A percentile compares a stretch with the other conserved stretches of the same genome.
These are phyloP conservation scores for Brevipalpus yothersi DNA, from an alignment of 1,140 invertebrate genomes.

Conservation along the genomic window DNA sequence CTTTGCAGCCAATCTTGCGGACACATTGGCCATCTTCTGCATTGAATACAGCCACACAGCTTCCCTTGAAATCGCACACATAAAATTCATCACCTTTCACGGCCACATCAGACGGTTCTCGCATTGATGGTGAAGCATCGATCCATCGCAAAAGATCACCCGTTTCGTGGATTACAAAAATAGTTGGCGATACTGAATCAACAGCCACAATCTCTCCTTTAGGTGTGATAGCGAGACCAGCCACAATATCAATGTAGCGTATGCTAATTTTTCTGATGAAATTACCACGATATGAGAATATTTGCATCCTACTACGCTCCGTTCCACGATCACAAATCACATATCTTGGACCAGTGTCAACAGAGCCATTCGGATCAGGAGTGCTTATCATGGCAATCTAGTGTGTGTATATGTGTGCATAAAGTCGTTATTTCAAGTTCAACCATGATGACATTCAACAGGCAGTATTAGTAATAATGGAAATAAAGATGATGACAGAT, in stretches of 20 bases:
- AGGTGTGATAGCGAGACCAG: conserved; percentile 63
- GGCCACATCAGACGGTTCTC: conserved; percentile 83
- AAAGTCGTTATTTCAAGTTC: no score
- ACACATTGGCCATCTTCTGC: conserved; percentile 58
- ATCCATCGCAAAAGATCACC: conserved; percentile 78
- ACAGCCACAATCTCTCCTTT: conserved; percentile 78
- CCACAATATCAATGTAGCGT: conserved; percentile 77
- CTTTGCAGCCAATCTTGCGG: conserved; percentile 73
- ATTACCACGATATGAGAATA: conserved; percentile 34
- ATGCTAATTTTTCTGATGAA: conserved; percentile 71
- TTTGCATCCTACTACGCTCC: conserved; percentile 82
- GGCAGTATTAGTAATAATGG: no score
- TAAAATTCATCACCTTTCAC: conserved; percentile 73
- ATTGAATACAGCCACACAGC: conserved; percentile 85
- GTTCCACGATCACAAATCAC: conserved; percentile 88
- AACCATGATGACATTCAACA: no score
- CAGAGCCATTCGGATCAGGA: not conserved
- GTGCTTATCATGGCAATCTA: not conserved
- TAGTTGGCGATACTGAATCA: conserved; percentile 82
- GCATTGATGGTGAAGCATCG: conserved; percentile 83
- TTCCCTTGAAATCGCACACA: conserved; percentile 90
- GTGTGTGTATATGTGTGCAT: no score
- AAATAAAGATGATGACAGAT: no score
- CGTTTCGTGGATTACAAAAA: conserved; percentile 66
- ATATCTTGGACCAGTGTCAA: conserved; percentile 27